phyloP scores from a whole-genome alignment of 2,797 vertebrate species.

The Danio jaintianensis region DNA sequence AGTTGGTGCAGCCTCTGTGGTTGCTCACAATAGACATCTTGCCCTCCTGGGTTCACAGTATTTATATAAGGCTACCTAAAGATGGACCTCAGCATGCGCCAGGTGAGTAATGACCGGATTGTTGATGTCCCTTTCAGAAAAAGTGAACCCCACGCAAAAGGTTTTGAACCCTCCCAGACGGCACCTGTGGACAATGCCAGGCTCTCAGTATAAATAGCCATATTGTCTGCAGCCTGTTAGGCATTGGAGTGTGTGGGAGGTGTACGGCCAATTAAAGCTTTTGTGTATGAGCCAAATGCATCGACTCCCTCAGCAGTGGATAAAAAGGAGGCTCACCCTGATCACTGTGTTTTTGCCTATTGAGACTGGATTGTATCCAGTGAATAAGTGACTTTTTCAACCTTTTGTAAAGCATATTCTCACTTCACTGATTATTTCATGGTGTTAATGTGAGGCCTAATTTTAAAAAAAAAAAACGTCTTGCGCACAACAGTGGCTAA shows the following conservation, averaged over 20 bases:
- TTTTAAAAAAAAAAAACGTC: not conserved
- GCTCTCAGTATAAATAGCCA: conserved; percentile 33
- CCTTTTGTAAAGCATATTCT: conserved; percentile 8
- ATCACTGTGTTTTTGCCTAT: conserved; percentile 37
- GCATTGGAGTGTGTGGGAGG: conserved; percentile 46
- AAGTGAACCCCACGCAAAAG: conserved; percentile 4
- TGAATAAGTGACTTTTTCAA: conserved; percentile 2
- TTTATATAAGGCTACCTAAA: conserved; percentile 19
- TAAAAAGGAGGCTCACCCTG: conserved; percentile 41
- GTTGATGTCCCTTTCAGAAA: conserved; percentile 19
- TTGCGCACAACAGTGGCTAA: not conserved
- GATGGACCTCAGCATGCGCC: conserved; percentile 23
- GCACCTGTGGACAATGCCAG: conserved; percentile 39
- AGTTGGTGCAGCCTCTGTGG: not conserved
- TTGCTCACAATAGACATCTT: conserved; percentile 12
- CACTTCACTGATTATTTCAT: conserved; percentile 14
- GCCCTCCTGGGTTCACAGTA: conserved; percentile 7
- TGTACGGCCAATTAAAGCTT: conserved; percentile 50
- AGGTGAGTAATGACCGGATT: conserved; percentile 36
- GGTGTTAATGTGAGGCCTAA: not conserved
- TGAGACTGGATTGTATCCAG: conserved; percentile 2
- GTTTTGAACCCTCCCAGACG: conserved; percentile 33
- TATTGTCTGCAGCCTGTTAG: conserved; percentile 34
- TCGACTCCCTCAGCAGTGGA: conserved; percentile 45
- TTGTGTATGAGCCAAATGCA: conserved; percentile 49